Base-by-base conservation (phyloP, 2,797 vertebrate genomes). In the Lagorchestes hirsutus region DNA sequence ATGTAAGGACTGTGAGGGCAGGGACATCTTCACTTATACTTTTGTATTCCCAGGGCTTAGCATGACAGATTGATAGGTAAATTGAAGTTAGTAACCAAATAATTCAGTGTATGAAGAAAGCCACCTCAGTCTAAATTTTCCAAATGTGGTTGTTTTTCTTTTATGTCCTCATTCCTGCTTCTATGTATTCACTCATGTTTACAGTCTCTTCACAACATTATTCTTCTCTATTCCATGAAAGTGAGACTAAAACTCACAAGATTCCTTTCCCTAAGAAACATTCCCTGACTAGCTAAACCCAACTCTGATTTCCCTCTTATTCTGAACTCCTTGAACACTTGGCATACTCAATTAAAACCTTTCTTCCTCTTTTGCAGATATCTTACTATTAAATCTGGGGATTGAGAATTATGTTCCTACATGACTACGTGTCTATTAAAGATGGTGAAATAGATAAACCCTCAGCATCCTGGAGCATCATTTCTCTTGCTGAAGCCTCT, bases 71-170 rank as follows among this genome's bases (percentile, higher is more conserved):
- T 6, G 92, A 56, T 46, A 59, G 46, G 13, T 14, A 94, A 92
- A 57, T 10, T 90, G 27, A 95, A 90, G 12, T 91, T 11, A 54
- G 0, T 87, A 90, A 1, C 54, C 59, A 67, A 74, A 90, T 29
- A 94, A 4, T 59, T 97, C 6, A 93, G 22, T 5, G 74, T 29
- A n/a, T 90, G 6, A 82, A 58, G 5, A 46, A 92, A 96, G 34
- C 0, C 27, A 40, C 28, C 31, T 67, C 52, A 59, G 67, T 67
- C 12, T n/a, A 93, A 0, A 87, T 93, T 91, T 91, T 93, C 93
- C 97, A 46, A 92, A 62, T 94, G 93, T 24, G 93, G 12, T 95
- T 95, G 54, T 9, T 1, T 34, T 50, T 91, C 22, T 93, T 94
- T 54, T 74, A 16, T 22, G 29, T 94, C 87, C 54, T 22, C 14